A percentile compares a stretch with the other conserved stretches of the same genome.
Evolutionary conservation across 2,888 invertebrate species (phyloP).

Genomic region (Icerya purchasi): DNA sequence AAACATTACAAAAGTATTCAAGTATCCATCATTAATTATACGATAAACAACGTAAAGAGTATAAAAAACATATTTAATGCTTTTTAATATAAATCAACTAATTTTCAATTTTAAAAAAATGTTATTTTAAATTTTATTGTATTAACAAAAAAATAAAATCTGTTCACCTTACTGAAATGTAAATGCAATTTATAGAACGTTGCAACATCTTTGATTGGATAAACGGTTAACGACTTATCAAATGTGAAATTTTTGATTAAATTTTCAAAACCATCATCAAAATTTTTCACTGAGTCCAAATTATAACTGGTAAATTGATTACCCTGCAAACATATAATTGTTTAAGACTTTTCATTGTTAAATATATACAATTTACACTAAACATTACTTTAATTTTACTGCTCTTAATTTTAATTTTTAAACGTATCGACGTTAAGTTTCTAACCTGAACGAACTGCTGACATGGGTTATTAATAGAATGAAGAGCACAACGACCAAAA

Average conservation of each 20-base stretch:
- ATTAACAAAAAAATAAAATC: conserved; percentile 20
- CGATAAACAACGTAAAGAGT: no score
- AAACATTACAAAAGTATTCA: no score
- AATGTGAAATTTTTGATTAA: conserved; percentile 27
- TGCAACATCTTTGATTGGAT: conserved; percentile 38
- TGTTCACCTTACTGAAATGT: conserved; percentile 40
- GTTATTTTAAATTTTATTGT: conserved; percentile 18
- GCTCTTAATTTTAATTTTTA: no score
- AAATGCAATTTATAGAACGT: conserved; percentile 49
- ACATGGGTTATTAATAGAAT: conserved; percentile 44
- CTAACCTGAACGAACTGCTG: conserved; percentile 31
- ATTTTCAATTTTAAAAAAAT: no score
- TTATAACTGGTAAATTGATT: conserved; percentile 13
- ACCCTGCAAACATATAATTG: no score
- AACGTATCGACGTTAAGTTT: no score
- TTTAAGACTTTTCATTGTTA: no score
- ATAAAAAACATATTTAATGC: no score
- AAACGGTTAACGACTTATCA: conserved; percentile 37
- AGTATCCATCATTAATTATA: no score
- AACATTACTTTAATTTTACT: no score
- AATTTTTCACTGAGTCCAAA: conserved; percentile 17
- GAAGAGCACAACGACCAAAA: conserved; percentile 64
- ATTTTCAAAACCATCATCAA: conserved; percentile 11
- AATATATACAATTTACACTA: no score
- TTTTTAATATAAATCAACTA: no score